Evolutionary conservation across 2,888 invertebrate genomes (phyloP), one percentile per base, ranked within the genome.

Genomic region (Calliphora vomitoria): DNA sequence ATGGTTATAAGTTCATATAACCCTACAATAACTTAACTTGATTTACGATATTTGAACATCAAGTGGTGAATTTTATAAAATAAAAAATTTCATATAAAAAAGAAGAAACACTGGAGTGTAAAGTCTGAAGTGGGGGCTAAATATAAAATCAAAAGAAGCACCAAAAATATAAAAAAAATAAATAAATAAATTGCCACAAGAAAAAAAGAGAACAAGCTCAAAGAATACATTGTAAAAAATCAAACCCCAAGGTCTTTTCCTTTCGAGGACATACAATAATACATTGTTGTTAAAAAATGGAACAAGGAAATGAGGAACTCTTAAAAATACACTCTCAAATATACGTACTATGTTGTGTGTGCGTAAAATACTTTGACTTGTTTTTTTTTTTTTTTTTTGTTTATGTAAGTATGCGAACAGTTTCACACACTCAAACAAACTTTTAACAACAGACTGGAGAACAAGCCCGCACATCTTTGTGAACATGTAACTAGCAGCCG

Each of bases 41-140:
- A 86, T 82, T 82, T 82, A 86, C 76, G 71, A 78, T 58, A 86
- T 82, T 82, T 86, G 44, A 82, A 78, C 78, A 72, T 78, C 58
- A 78, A 78, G 72, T 72, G 66, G 41, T 66, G 66, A 66, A 50
- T 72, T 81, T 69, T 75, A 31, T 53, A 53, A 75, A 35, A 68
- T 62, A 78, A 74, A 81, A 58, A 62, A 41, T 4, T 38, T 58
- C 44, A n/a, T 62, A 58, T 60, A 18, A 50, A 69, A 75, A 80
- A 60, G 20, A 53, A 44, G 35, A 18, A 50, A 20, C 35, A 44
- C 8, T 58, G 15, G 53, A 76, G 53, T 55, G 18, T 35, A 13
- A 71, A 71, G 35, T 38, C 53, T 60, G 25, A 15, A 25, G 38
- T 11, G 64, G 44, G 64, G 53, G 64, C 25, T 71, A 64, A 64